Conservation (phyloP, 2,888 invertebrate genomes). For the Nephrotoma guestfalica region DNA sequence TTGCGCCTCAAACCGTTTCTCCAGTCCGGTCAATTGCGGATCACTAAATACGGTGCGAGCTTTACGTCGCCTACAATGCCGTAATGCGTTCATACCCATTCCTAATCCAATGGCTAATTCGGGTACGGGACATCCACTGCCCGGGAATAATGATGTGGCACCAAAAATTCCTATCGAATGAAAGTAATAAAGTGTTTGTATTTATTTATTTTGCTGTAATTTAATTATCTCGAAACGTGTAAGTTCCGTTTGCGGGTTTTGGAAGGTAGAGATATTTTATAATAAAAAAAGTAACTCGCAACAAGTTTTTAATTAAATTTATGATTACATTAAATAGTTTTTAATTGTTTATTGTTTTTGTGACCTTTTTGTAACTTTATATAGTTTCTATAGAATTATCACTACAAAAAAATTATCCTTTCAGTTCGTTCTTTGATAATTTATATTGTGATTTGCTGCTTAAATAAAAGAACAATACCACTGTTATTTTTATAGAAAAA, state of each 20-base stretch:
- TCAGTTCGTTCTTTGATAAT: not conserved
- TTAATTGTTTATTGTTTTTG: not conserved
- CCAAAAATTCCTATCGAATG: conserved; percentile 24
- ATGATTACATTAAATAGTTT: not conserved
- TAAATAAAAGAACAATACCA: not conserved
- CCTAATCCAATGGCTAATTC: conserved; percentile 31
- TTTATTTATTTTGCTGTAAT: not conserved
- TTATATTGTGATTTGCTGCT: not conserved
- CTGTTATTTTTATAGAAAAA: not conserved
- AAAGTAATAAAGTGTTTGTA: not conserved
- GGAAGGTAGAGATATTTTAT: not conserved
- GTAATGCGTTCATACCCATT: conserved; percentile 47
- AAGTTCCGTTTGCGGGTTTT: not conserved
- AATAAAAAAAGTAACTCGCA: not conserved
- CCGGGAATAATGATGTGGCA: conserved; percentile 28
- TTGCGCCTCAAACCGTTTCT: conserved; percentile 89
- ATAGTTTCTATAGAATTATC: not conserved
- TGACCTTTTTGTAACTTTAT: not conserved
- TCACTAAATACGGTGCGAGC: conserved; percentile 87
- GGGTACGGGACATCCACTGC: conserved; percentile 25
- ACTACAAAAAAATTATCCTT: not conserved
- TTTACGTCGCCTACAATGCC: conserved; percentile 90
- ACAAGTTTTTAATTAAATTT: not conserved
- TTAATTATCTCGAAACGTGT: not conserved
- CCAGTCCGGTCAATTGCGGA: conserved; percentile 70